Conservation (phyloP, 2,797 vertebrate species). For the Garrulus glandarius region DNA sequence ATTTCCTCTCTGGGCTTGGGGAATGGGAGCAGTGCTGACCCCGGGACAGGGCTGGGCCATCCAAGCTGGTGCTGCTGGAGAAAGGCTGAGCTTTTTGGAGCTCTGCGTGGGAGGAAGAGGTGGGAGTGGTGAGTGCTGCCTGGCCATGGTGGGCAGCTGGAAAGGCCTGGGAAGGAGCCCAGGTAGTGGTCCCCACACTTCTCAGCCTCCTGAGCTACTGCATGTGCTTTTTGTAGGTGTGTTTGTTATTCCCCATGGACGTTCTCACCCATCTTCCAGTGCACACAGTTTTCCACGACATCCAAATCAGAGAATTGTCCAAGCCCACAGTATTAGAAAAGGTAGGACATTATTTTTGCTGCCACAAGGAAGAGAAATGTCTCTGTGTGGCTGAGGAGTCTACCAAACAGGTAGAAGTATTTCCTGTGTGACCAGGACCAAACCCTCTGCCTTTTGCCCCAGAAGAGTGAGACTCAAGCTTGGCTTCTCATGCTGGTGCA, state of each 20-base stretch:
- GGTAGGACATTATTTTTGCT: background rate
- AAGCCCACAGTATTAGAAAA: background rate
- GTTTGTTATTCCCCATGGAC: background rate
- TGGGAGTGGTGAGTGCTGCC: background rate
- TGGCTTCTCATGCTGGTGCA: background rate
- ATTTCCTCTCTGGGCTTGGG: background rate
- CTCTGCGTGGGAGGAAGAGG: background rate
- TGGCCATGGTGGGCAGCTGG: fast-evolving
- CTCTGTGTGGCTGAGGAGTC: background rate
- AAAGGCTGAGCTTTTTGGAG: background rate
- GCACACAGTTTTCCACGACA: background rate
- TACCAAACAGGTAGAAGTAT: background rate
- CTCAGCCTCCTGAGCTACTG: background rate
- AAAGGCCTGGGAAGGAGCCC: background rate
- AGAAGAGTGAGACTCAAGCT: background rate
- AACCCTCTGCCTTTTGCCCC: background rate
- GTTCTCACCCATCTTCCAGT: background rate
- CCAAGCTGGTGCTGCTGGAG: background rate
- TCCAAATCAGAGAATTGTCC: background rate
- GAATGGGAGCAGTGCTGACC: background rate
- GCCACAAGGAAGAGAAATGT: background rate
- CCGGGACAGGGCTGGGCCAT: fast-evolving
- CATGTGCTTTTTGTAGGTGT: background rate
- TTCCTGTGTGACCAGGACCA: background rate
- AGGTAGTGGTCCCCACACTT: background rate